Evolutionary conservation across 2,888 invertebrate genomes (phyloP).

Genomic region (Diaphora mendica): DNA sequence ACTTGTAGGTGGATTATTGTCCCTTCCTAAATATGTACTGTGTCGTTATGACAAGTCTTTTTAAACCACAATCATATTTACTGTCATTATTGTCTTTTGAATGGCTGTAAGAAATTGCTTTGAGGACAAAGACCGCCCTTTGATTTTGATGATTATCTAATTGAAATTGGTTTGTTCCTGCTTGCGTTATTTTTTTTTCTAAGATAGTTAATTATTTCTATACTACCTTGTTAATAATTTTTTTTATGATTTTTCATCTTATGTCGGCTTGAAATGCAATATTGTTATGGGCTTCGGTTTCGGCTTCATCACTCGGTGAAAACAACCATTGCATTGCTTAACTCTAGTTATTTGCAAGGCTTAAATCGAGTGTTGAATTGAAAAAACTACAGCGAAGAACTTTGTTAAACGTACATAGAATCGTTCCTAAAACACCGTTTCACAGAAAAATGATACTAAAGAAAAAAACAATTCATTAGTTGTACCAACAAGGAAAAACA

Average conservation of each 20-base stretch:
- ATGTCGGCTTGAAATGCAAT: too few species aligned
- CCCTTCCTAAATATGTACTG: background rate
- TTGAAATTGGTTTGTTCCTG: background rate
- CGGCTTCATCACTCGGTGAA: too few species aligned
- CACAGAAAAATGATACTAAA: background rate
- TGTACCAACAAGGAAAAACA: background rate
- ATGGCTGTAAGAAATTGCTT: background rate
- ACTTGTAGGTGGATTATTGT: conserved; percentile 12
- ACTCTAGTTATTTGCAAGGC: background rate
- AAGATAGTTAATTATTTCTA: background rate
- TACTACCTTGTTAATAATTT: too few species aligned
- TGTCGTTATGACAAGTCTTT: background rate
- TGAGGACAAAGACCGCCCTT: background rate
- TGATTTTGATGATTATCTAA: background rate
- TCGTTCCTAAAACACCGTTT: background rate
- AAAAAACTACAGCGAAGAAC: background rate
- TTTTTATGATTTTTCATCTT: too few species aligned
- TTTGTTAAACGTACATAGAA: background rate
- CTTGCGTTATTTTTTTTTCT: too few species aligned
- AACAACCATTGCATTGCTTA: too few species aligned
- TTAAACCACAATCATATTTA: background rate
- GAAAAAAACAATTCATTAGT: background rate
- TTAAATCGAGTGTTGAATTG: too few species aligned
- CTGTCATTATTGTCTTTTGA: background rate
- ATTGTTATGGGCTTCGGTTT: too few species aligned